Base-by-base conservation (phyloP, 2,888 invertebrate species). In the Catocala sponsa region DNA sequence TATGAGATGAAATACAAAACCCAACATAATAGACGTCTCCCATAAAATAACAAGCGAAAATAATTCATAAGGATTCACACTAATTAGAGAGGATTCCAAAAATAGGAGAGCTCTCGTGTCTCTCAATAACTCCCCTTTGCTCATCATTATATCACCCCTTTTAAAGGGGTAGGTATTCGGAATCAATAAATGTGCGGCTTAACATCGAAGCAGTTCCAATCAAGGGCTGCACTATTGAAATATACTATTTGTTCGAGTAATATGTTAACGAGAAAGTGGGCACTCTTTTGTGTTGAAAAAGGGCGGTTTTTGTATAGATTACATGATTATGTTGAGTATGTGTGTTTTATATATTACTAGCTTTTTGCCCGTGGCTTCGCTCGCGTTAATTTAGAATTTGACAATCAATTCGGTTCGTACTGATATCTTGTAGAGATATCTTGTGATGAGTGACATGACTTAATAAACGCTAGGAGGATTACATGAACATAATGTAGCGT, bases 131-230 rank as follows among this genome's bases (percentile, higher is more conserved):
- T 71, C 64, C 73, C 76, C 76, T 75, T 51, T 61, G 32, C 60
- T 68, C 76, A 69, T 75, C 68, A 75, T 78, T 76, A 78, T 50
- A 62, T 64, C 70, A 74, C 72, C 76, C 75, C 76, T 71, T 69
- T 61, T 62, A 25, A 25, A 25, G 47, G 70, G 69, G 71, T 70
- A 69, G 59, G 62, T 63, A 67, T 75, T 78, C 70, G 65, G 61
- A 78, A 78, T 78, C 76, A 75, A 77, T 78, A 73, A 73, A 70
- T 72, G 78, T 68, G 58, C 55, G 68, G 69, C 69, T 70, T 78
- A 25, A 76, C 56, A 69, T 66, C 55, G 63, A 62, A 68, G 61
- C 15, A 48, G 55, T 52, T 74, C 63, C 54, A 74, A 71, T 76
- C 58, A 74, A 58, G 70, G 68, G 63, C 47, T 57, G 57, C 55